Evolutionary conservation across 2,888 invertebrate species (phyloP), one percentile per base, ranked within the genome.

Genomic region (Amphimallon solstitiale): DNA sequence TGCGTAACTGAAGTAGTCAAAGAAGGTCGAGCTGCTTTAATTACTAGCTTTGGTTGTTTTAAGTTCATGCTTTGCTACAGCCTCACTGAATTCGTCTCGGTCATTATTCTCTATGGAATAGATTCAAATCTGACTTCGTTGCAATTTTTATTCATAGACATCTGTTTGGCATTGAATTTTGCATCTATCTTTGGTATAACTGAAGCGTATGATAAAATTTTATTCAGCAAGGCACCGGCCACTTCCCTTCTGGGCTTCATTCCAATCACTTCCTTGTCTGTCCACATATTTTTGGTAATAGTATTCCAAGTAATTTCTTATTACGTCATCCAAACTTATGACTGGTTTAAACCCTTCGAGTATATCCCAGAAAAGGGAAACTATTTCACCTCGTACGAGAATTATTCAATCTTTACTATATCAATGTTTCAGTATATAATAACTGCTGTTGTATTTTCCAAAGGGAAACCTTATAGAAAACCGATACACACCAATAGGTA

Each of bases 41-140:
- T 95, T 34, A 98, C 98, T 0, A 95, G 95, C n/a, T 97, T 98
- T 83, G 96, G 97, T 0, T 93, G 97, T 69, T 98, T 98, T 85
- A 98, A 98, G 77, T 97, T 96, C 85, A 98, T 98, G 97, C 92
- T 97, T 0, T 91, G 94, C 0, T 98, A 98, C 84, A 96, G 95
- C 23, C 85, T 97, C 56, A 92, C 94, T 0, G 95, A 97, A 80
- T 97, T 97, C 83, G 85, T 92, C 60, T 94, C 96, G 0, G 94
- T 96, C 29, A 91, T 95, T 74, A 89, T 97, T 54, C 84, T 97
- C 0, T 97, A 97, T 81, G 82, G 84, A 35, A 89, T 90, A 76
- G 86, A 88, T 70, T 83, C 83, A 12, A 88, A 88, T 75, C 75
- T 90, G 63, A 86, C 87, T 1, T 88, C 89, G 68, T 75, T 87